Evolutionary conservation across 2,888 invertebrate species (phyloP).

Genomic region (Punctoribates punctum): DNA sequence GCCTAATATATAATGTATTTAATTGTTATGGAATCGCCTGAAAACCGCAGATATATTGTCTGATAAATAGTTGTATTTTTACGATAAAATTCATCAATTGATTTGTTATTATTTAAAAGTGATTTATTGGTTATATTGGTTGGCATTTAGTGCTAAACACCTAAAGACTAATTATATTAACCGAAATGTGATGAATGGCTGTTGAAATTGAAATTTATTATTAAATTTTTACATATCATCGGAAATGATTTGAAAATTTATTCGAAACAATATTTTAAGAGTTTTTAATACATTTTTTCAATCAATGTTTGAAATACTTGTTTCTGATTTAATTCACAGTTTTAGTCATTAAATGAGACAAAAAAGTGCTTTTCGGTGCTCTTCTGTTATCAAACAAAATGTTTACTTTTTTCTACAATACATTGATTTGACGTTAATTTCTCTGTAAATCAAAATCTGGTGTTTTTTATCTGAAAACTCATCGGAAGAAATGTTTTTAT

Average conservation of each 20-base stretch:
- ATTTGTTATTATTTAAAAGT: constrained; percentile 26
- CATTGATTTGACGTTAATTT: background rate
- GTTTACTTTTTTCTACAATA: background rate
- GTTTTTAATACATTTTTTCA: background rate
- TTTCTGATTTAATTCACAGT: background rate
- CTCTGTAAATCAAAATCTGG: background rate
- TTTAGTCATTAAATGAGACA: background rate
- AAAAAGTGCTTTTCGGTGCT: constrained; percentile 2
- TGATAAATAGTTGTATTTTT: constrained; percentile 5
- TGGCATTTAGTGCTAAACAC: constrained; percentile 15
- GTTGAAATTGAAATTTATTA: background rate
- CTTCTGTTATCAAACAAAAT: background rate
- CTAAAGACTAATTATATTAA: constrained; percentile 11
- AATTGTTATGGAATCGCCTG: background rate
- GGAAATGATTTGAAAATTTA: background rate
- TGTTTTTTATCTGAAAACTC: background rate
- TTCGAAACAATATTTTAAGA: background rate
- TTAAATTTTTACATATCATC: constrained; percentile 17
- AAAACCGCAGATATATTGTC: background rate
- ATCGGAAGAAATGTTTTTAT: background rate
- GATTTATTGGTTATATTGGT: constrained; percentile 20
- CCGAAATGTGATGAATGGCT: constrained; percentile 20
- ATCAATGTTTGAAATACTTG: background rate
- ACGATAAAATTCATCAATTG: background rate
- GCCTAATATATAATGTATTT: constrained; percentile 12